phyloP scores from a whole-genome alignment of 2,113 vertebrate genomes.

The Mionectes macconnelli region DNA sequence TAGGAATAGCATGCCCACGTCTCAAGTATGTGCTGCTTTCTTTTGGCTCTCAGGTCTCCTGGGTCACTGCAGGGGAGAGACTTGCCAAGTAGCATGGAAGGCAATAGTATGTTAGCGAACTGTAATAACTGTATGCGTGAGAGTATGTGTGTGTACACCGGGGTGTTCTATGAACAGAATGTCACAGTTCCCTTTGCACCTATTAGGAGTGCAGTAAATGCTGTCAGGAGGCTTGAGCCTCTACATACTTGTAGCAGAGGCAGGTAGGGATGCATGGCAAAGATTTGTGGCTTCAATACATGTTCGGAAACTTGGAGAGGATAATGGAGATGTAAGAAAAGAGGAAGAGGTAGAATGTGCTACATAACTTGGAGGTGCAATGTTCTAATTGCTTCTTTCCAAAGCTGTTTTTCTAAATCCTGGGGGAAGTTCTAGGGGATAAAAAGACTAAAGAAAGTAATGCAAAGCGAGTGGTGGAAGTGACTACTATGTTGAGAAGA shows the following conservation, averaged over 20 bases:
- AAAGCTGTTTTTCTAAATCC: background rate
- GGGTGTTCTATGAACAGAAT: background rate
- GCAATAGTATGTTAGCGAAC: background rate
- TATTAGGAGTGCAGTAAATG: background rate
- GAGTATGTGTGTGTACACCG: background rate
- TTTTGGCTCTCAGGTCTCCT: slow-evolving; percentile 1
- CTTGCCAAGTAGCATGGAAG: background rate
- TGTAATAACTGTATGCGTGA: background rate
- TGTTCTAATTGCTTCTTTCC: background rate
- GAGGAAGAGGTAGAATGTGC: background rate
- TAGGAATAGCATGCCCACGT: background rate
- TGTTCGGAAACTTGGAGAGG: background rate
- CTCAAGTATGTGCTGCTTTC: background rate
- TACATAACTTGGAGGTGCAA: background rate
- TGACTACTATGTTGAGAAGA: background rate
- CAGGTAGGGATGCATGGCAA: background rate
- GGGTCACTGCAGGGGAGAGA: background rate
- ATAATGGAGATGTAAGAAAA: background rate
- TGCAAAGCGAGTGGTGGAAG: background rate
- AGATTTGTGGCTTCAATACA: background rate
- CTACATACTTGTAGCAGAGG: background rate
- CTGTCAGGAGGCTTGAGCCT: background rate
- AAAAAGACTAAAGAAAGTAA: background rate
- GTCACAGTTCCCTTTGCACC: background rate
- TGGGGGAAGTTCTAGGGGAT: background rate